A percentile compares a stretch with the other conserved stretches of the same genome.
Conservation (phyloP, 2,888 invertebrate genomes). For the Beris morrisii region DNA sequence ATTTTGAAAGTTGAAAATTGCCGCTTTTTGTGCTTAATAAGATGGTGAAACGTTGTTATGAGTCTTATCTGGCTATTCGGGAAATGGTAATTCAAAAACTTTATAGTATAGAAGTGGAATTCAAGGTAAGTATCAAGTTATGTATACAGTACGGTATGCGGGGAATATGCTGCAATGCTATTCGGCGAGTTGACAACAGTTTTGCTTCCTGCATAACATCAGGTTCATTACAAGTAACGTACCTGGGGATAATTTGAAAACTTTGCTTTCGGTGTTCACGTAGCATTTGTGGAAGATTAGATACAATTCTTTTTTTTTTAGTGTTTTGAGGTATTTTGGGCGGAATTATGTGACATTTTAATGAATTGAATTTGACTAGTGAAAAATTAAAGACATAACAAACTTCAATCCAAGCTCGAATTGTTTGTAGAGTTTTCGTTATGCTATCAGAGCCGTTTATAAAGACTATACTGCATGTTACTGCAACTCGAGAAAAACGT, state of each 20-base stretch:
- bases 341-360: conserved; percentile 14
- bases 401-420: too few relatives aligned
- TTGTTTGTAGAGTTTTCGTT: too few relatives aligned
- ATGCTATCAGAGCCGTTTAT: too few relatives aligned
- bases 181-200: conserved; percentile 1
- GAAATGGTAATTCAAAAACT: conserved; percentile 29
- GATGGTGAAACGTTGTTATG: conserved; percentile 20
- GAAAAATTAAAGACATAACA: conserved; percentile 4
- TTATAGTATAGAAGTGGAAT: conserved; percentile 3
- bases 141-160: too few relatives aligned
- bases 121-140: neutral
- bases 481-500: too few relatives aligned
- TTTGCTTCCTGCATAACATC: conserved; percentile 23
- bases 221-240: conserved; percentile 30
- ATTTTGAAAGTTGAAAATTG: conserved; percentile 28
- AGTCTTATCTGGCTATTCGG: conserved; percentile 29
- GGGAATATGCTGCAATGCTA: neutral
- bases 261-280: conserved; percentile 8
- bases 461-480: too few relatives aligned
- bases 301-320: conserved; percentile 2
- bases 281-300: neutral
- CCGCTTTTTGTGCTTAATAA: conserved; percentile 13
- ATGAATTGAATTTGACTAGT: conserved; percentile 2
- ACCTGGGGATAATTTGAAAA: conserved; percentile 28
- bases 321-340: neutral